Evolutionary conservation across 1,140 invertebrate genomes (phyloP).

Genomic region (Pararge aegeria): DNA sequence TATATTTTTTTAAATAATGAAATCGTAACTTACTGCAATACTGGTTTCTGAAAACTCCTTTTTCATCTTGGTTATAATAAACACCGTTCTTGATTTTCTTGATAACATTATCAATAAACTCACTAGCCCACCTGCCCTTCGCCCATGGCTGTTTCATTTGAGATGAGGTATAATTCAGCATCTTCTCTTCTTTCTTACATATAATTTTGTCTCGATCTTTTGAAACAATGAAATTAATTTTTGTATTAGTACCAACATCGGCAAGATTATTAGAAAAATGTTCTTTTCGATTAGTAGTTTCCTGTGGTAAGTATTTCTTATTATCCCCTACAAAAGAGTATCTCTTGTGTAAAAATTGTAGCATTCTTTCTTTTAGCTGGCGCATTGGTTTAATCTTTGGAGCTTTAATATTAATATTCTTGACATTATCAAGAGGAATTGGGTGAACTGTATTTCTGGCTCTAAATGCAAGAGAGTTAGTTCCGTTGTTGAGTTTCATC

Average conservation of each 20-base stretch:
- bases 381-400: slow-evolving; percentile 26
- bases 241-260: slow-evolving; percentile 11
- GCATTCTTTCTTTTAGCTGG: slow-evolving; percentile 55
- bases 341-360: slow-evolving; percentile 52
- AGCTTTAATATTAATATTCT: slow-evolving; percentile 7
- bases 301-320: not conserved
- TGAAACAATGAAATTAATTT: not conserved
- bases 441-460: not conserved
- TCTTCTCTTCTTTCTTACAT: slow-evolving; percentile 5
- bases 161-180: not conserved
- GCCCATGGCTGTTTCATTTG: not conserved
- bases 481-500: not conserved
- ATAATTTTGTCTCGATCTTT: not conserved
- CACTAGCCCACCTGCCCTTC: slow-evolving; percentile 41
- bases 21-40: slow-evolving; percentile 19
- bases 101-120: slow-evolving; percentile 64
- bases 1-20: too few species aligned
- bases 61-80: slow-evolving; percentile 53
- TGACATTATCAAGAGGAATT: not conserved
- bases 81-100: slow-evolving; percentile 56
- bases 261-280: not conserved
- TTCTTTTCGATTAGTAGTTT: not conserved
- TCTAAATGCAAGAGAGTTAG: not conserved
- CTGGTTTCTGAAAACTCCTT: not conserved
- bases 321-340: slow-evolving; percentile 15